phyloP scores from a whole-genome alignment of 2,113 vertebrate species.

The Hemiscyllium ocellatum region DNA sequence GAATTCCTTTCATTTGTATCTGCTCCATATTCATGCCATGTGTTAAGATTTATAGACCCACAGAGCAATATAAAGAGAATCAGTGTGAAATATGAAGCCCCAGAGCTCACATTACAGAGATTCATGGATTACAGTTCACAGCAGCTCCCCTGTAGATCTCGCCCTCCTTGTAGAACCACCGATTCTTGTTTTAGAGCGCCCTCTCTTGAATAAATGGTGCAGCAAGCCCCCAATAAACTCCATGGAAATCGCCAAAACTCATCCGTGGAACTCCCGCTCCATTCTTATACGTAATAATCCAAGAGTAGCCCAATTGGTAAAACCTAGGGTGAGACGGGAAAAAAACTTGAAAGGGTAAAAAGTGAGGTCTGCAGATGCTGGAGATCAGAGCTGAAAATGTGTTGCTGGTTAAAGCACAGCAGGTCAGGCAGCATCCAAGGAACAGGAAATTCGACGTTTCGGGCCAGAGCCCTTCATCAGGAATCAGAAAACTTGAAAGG shows the following conservation, averaged over 20 bases:
- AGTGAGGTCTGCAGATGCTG: too few relatives aligned
- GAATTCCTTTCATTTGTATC: constrained; percentile 50
- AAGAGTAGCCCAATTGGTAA: too few relatives aligned
- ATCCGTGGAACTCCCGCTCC: not conserved
- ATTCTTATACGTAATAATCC: too few relatives aligned
- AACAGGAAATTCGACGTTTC: too few relatives aligned
- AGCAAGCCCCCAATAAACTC: not conserved
- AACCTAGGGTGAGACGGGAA: too few relatives aligned
- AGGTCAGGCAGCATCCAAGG: too few relatives aligned
- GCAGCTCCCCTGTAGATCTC: constrained; percentile 47
- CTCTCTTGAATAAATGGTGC: constrained; percentile 69
- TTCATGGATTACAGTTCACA: constrained; percentile 71
- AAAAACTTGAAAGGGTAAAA: too few relatives aligned
- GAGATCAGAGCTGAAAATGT: too few relatives aligned
- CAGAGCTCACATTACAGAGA: constrained; percentile 71
- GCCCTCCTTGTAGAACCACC: constrained; percentile 52
- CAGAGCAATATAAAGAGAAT: constrained; percentile 71
- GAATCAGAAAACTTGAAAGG: too few relatives aligned
- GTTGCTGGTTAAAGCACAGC: too few relatives aligned
- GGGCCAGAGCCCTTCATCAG: too few relatives aligned
- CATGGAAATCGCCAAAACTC: not conserved
- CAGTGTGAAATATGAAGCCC: constrained; percentile 75
- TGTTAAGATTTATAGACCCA: constrained; percentile 68
- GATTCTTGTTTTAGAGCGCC: constrained; percentile 77
- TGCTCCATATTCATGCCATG: constrained; percentile 67